A percentile compares a stretch with the other conserved stretches of the same genome.
phyloP scores from a whole-genome alignment of 2,888 invertebrate genomes.

The Eugnorisma glareosa region DNA sequence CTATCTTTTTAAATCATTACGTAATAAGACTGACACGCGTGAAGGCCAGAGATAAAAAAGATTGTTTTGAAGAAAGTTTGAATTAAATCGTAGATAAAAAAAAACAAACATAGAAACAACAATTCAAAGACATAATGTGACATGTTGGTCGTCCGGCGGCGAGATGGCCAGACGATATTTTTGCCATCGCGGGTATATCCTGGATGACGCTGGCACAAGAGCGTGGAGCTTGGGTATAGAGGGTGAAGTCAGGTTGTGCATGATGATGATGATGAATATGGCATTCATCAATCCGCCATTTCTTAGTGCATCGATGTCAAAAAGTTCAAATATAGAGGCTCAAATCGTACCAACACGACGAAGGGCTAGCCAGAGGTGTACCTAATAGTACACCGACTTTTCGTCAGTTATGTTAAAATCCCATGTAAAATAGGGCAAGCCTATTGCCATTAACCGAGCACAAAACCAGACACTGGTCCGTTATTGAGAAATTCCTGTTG shows the following conservation, averaged over 20 bases:
- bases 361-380: background rate
- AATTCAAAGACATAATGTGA: background rate
- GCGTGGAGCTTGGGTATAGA: background rate
- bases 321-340: background rate
- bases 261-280: background rate
- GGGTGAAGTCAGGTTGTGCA: background rate
- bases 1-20: slow-evolving; percentile 11
- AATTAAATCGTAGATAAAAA: background rate
- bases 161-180: background rate
- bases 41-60: slow-evolving; percentile 21
- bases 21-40: slow-evolving; percentile 2
- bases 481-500: background rate
- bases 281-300: background rate
- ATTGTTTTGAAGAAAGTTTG: slow-evolving; percentile 7
- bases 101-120: no score
- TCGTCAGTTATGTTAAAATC: background rate
- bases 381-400: background rate
- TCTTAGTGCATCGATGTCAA: background rate
- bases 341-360: background rate
- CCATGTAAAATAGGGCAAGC: background rate
- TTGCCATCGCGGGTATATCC: background rate
- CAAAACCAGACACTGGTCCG: background rate
- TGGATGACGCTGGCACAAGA: background rate
- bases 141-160: background rate
- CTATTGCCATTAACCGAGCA: background rate